Percentiles rank a stretch among this genome's conserved stretches.
Conservation (phyloP, 1,140 invertebrate species). For the Lasioglossum baleicum region DNA sequence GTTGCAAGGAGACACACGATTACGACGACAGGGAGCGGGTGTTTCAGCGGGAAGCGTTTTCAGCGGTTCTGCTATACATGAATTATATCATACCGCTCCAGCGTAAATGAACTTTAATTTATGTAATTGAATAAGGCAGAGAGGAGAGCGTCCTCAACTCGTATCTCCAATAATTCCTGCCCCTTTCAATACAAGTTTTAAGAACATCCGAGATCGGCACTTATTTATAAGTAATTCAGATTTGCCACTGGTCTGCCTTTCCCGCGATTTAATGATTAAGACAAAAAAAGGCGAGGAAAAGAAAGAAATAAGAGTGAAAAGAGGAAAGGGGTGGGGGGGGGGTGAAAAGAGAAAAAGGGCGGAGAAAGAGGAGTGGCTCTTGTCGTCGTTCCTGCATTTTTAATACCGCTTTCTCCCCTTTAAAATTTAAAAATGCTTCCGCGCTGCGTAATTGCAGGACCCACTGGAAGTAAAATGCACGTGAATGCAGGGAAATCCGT, state of each 20-base stretch:
- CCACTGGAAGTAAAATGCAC: slow-evolving; percentile 60
- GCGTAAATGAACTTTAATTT: slow-evolving; percentile 45
- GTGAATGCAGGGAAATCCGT: slow-evolving; percentile 63
- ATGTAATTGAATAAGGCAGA: slow-evolving; percentile 36
- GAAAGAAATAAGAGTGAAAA: background rate
- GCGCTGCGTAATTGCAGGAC: slow-evolving; percentile 59
- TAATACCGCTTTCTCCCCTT: slow-evolving; percentile 60
- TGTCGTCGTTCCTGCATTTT: slow-evolving; percentile 58
- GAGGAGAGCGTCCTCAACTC: slow-evolving; percentile 14
- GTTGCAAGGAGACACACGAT: background rate
- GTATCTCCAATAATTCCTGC: slow-evolving; percentile 33
- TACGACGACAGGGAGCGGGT: background rate
- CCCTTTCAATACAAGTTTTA: slow-evolving; percentile 35
- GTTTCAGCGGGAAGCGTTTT: background rate
- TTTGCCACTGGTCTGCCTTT: background rate
- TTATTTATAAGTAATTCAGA: slow-evolving; percentile 44
- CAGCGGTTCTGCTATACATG: background rate
- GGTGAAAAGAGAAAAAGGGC: background rate
- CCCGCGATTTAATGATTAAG: slow-evolving; percentile 29
- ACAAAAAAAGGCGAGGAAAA: background rate
- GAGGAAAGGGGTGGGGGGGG: background rate
- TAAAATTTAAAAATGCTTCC: slow-evolving; percentile 58
- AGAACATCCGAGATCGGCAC: slow-evolving; percentile 42
- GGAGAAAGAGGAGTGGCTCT: slow-evolving; percentile 12
- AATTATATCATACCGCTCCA: slow-evolving; percentile 9